Evolutionary conservation across 2,113 vertebrate species (phyloP).

Genomic region (Channa argus): DNA sequence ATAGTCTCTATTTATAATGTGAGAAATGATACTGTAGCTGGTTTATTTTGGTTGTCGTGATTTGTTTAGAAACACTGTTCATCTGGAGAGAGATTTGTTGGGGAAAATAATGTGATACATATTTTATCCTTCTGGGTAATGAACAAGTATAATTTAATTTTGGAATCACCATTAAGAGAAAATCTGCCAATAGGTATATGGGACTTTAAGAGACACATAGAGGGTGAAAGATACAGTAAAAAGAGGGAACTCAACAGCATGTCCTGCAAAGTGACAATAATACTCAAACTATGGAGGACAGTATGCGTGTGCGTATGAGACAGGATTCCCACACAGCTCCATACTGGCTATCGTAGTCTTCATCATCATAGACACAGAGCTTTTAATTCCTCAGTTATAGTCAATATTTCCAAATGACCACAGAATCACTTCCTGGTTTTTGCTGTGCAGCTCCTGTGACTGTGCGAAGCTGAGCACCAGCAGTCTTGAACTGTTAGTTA

Average conservation of each 20-base stretch:
- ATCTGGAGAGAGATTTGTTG: slow-evolving; percentile 65
- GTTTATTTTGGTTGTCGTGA: slow-evolving; percentile 74
- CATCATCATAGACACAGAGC: slow-evolving; percentile 69
- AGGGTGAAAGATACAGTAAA: slow-evolving; percentile 66
- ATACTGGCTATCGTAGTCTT: slow-evolving; percentile 74
- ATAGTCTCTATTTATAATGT: slow-evolving; percentile 83
- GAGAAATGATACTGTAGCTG: slow-evolving; percentile 73
- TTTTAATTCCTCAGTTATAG: slow-evolving; percentile 55
- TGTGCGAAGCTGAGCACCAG: slow-evolving; percentile 67
- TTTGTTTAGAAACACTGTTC: slow-evolving; percentile 61
- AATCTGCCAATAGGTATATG: slow-evolving; percentile 56
- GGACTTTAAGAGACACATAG: slow-evolving; percentile 71
- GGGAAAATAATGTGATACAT: slow-evolving; percentile 45
- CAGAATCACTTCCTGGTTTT: slow-evolving; percentile 56
- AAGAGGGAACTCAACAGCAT: slow-evolving; percentile 71
- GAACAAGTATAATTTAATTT: slow-evolving; percentile 69
- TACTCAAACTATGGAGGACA: slow-evolving; percentile 73
- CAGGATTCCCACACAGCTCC: slow-evolving; percentile 69
- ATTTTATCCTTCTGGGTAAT: slow-evolving; percentile 41
- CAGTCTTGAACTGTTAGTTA: slow-evolving; percentile 77
- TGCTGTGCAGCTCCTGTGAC: slow-evolving; percentile 43
- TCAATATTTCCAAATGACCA: slow-evolving; percentile 70
- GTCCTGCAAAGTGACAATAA: slow-evolving; percentile 76
- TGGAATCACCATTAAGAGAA: slow-evolving; percentile 46
- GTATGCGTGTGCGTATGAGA: slow-evolving; percentile 61